Evolutionary conservation across 2,797 vertebrate genomes (phyloP).

Genomic region (Aplochiton taeniatus): DNA sequence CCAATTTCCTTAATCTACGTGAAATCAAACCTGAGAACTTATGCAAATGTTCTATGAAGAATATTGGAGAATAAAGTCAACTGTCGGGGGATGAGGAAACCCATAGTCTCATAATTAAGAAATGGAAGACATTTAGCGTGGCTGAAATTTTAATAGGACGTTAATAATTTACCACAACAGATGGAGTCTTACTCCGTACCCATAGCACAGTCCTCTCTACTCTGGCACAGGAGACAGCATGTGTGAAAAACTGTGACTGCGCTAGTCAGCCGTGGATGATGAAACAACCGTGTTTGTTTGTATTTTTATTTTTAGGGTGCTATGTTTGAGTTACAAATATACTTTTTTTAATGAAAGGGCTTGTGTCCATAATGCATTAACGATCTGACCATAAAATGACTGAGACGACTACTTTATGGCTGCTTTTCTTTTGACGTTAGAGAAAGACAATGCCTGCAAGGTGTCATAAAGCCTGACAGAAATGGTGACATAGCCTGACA

Average conservation of each 20-base stretch:
- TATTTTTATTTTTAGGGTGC: no score
- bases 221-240: constrained; percentile 58
- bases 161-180: constrained; percentile 89
- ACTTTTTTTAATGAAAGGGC: no score
- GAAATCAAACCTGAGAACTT: constrained; percentile 5
- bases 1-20: not conserved
- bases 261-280: not conserved
- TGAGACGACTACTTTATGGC: no score
- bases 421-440: not conserved
- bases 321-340: no score
- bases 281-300: no score
- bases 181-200: constrained; percentile 66
- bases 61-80: constrained; percentile 53
- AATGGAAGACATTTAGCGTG: constrained; percentile 82
- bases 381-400: no score
- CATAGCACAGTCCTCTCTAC: constrained; percentile 36
- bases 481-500: constrained; percentile 6
- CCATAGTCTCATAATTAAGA: constrained; percentile 81
- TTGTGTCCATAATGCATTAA: no score
- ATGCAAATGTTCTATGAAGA: constrained; percentile 12
- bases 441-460: no score
- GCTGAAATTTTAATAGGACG: constrained; percentile 83
- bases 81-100: constrained; percentile 64
- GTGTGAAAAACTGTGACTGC: constrained; percentile 52
- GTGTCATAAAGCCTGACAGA: not conserved